Conservation (phyloP, 2,113 vertebrate species). For the Tachysurus vachellii region DNA sequence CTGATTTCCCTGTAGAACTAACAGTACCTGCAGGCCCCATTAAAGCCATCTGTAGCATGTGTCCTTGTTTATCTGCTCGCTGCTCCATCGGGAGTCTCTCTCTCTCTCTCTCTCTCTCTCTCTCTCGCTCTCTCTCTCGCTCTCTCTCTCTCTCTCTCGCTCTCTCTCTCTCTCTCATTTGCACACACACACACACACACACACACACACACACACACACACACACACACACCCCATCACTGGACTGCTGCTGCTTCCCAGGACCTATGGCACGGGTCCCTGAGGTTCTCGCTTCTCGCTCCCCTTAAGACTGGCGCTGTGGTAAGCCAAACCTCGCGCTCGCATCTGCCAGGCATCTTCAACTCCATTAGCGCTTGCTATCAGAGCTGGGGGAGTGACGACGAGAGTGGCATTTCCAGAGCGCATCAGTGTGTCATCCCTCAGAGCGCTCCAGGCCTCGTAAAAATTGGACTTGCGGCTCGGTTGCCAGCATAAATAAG, state of each 20-base stretch:
- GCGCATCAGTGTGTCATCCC: slow-evolving; percentile 84
- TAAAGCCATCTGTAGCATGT: slow-evolving; percentile 69
- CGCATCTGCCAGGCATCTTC: slow-evolving; percentile 63
- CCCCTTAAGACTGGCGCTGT: slow-evolving; percentile 47
- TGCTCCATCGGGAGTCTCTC: slow-evolving; percentile 49
- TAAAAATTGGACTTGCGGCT: slow-evolving; percentile 97
- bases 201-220: slow-evolving; percentile 40
- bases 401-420: slow-evolving; percentile 88
- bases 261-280: slow-evolving; percentile 53
- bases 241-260: slow-evolving; percentile 48
- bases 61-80: slow-evolving; percentile 60
- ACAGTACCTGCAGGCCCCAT: slow-evolving; percentile 66
- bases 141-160: neutral
- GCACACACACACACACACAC: neutral
- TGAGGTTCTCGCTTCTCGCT: slow-evolving; percentile 43
- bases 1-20: slow-evolving; percentile 66
- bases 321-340: slow-evolving; percentile 39
- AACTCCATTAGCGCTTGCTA: slow-evolving; percentile 73
- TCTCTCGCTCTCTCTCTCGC: neutral
- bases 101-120: slow-evolving; percentile 10
- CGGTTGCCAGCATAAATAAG: slow-evolving; percentile 99
- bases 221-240: slow-evolving; percentile 23
- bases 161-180: too few species aligned
- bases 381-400: slow-evolving; percentile 69
- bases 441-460: slow-evolving; percentile 84